phyloP scores from a whole-genome alignment of 2,888 invertebrate species.

The Tricholauxania praeusta region DNA sequence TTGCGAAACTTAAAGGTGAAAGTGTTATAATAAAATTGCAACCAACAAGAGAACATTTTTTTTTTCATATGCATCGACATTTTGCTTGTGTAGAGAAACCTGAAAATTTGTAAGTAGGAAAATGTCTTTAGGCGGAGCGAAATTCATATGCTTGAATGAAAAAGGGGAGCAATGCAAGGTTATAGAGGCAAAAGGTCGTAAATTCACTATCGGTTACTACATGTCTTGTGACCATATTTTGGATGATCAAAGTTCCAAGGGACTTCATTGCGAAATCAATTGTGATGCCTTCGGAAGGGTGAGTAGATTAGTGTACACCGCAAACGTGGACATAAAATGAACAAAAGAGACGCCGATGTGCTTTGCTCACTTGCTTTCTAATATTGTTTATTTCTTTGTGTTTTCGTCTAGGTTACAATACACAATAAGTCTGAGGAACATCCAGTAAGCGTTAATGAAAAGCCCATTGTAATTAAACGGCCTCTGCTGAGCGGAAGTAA shows the following conservation, averaged over 20 bases:
- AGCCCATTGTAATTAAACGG: conserved; percentile 53
- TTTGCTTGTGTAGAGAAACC: conserved; percentile 32
- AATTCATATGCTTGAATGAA: conserved; percentile 56
- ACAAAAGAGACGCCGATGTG: neutral
- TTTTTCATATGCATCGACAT: conserved; percentile 22
- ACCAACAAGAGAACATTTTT: conserved; percentile 33
- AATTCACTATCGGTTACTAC: conserved; percentile 62
- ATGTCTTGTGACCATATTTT: conserved; percentile 59
- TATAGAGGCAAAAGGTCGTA: conserved; percentile 58
- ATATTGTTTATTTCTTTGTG: neutral
- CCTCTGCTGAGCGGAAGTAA: conserved; percentile 57
- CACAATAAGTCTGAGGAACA: conserved; percentile 57
- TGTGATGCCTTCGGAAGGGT: conserved; percentile 66
- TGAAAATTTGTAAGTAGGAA: conserved; percentile 37
- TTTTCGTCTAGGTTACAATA: conserved; percentile 57
- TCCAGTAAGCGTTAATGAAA: conserved; percentile 58
- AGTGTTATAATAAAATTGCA: conserved; percentile 33
- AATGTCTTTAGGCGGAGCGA: conserved; percentile 63
- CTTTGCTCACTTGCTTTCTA: conserved; percentile 6
- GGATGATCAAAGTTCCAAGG: conserved; percentile 54
- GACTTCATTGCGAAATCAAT: conserved; percentile 62
- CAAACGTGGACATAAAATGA: neutral
- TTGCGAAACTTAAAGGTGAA: neutral
- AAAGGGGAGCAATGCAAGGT: conserved; percentile 40
- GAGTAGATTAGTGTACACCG: conserved; percentile 45